Conservation (phyloP, 2,113 vertebrate species). For the Stigmatopora argus region DNA sequence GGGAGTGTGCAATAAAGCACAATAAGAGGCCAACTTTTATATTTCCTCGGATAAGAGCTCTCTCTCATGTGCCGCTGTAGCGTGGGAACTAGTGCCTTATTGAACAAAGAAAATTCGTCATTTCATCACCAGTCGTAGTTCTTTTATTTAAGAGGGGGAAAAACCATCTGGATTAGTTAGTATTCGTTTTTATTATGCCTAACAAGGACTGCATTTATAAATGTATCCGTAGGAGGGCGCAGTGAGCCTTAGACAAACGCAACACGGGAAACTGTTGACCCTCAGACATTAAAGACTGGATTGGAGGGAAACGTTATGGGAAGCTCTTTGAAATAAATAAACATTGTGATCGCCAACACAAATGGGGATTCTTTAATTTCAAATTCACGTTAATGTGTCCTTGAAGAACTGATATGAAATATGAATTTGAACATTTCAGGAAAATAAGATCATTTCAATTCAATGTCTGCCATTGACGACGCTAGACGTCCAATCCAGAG, state of each 20-base stretch:
- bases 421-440: no score
- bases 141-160: neutral
- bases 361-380: neutral
- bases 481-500: no score
- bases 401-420: no score
- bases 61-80: neutral
- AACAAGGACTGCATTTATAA: slow-evolving; percentile 5
- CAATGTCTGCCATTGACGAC: no score
- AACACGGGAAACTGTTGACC: slow-evolving; percentile 39
- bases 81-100: neutral
- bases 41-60: neutral
- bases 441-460: no score
- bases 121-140: neutral
- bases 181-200: slow-evolving; percentile 25
- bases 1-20: neutral
- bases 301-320: neutral
- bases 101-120: neutral
- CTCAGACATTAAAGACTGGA: slow-evolving; percentile 38
- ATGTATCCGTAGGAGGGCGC: slow-evolving; percentile 54
- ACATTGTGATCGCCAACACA: neutral
- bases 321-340: neutral
- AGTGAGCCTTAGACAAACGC: slow-evolving; percentile 15
- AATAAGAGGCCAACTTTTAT: neutral
- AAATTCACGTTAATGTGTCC: no score
- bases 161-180: neutral